Base-by-base conservation (phyloP, 2,113 vertebrate genomes). In the Grammomys surdaster region DNA sequence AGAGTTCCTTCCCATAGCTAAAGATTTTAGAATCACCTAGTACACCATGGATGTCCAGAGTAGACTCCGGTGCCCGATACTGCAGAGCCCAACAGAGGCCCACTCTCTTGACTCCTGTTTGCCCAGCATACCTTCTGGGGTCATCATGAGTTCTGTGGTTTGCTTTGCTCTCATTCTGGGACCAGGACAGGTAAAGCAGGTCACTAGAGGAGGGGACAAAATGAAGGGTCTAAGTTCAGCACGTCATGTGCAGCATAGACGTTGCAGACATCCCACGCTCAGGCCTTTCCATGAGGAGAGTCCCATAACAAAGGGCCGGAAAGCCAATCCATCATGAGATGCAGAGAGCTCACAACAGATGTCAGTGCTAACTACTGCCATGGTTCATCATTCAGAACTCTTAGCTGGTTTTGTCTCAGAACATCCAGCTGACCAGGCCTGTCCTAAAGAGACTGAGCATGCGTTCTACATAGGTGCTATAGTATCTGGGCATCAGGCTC, bases 311-410 rank as follows among this genome's bases (percentile, higher is more conserved):
- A 43, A 48, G n/a, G 10, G 11, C 31, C 3, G 36, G 88, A 46
- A 91, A 28, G 51, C 51, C 75, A 1, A 7, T 20, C 40, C 6
- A 1, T 54, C 5, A 1, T 0, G 0, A 1, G 10, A 51, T 3
- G 7, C 75, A 58, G 36, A 69, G 17, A 78, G 20, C 8, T 40
- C 6, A 54, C 14, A 16, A 5, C 0, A 11, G 19, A 0, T 0
- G 0, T 10, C 1, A 0, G 73, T 4, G 2, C 9, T 5, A 20
- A 28, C 1, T 0, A 2, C 54, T 3, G 7, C 3, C 48, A 0
- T 0, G 3, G 14, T 20, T 28, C 81, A 58, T 0, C n/a, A 3
- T 0, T 0, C 67, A 7, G 4, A 16, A 9, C 10, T 9, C 3
- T 13, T 7, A 1, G 56, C 63, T 26, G 31, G 0, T n/a, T 1